Evolutionary conservation across 2,113 vertebrate species (phyloP), one percentile per base, ranked within the genome.

Genomic region (Fregetta grallaria): DNA sequence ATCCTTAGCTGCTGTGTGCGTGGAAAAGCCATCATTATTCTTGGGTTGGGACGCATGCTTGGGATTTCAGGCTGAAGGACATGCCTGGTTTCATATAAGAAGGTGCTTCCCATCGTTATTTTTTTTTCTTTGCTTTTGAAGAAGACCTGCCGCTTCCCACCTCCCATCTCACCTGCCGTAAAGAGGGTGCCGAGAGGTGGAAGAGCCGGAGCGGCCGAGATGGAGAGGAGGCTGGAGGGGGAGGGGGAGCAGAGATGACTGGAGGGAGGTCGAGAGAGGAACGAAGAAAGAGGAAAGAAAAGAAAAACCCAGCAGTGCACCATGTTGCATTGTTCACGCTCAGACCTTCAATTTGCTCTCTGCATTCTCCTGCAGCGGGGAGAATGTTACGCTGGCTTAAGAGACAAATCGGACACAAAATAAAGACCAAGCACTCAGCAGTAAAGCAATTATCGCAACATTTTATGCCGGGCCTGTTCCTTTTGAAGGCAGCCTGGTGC

Each of bases 361-460:
- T 99, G 99, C 99, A 99, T 99, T 99, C 99, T 99, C 99, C 98
- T 98, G 99, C 99, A 99, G 98, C 98, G 98, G 99, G 98, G 99
- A 99, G 99, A 99, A 99, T 98, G 99, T 99, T 99, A 99, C 99
- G 99, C 99, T 98, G 99, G 99, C 99, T 99, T 99, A 99, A 99
- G 99, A 99, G 99, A 99, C 99, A 99, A 99, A 99, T 99, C 99
- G 99, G 99, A 99, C 99, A 99, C 99, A 99, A 98, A 99, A 98
- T 98, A 99, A 98, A 98, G 98, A 98, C 98, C 98, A 98, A 99
- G 98, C 98, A 99, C 99, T 99, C 99, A 99, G 99, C 99, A 99
- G 99, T 99, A 99, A 99, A 99, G 99, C 99, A 99, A 99, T 99
- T 99, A 99, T 99, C 98, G 97, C 98, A 98, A 99, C 98, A 99